These are phyloP conservation scores for Clarias platycephalus DNA, from an alignment of 2,797 vertebrate species.

Conservation along the genomic window DNA sequence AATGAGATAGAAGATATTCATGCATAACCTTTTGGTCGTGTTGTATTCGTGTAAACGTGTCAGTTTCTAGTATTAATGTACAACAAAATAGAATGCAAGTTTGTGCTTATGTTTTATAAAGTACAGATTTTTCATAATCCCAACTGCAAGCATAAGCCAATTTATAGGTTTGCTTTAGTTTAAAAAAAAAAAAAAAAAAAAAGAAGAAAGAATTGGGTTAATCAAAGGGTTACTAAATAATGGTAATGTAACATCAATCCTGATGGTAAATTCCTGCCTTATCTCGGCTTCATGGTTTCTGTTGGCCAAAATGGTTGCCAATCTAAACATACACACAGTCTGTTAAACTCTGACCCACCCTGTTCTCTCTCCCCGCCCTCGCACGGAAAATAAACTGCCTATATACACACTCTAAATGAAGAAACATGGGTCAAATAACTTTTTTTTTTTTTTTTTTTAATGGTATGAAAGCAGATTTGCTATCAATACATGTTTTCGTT, in stretches of 20 bases:
- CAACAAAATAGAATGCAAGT: no score
- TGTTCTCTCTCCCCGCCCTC: neutral
- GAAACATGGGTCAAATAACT: neutral
- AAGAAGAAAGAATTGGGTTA: neutral
- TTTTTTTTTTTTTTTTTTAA: no score
- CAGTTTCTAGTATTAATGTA: neutral
- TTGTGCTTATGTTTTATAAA: neutral
- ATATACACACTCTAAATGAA: neutral
- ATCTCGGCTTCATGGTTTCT: constrained; percentile 26
- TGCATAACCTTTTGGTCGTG: neutral
- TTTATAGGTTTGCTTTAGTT: neutral
- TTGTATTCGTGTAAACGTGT: neutral
- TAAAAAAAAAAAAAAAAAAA: neutral
- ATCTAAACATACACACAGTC: constrained; percentile 35
- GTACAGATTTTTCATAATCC: neutral
- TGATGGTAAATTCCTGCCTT: constrained; percentile 46
- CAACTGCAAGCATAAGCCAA: neutral
- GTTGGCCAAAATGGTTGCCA: constrained; percentile 14
- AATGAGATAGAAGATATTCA: neutral
- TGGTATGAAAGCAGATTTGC: neutral
- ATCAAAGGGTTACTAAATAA: no score
- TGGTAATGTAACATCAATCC: neutral
- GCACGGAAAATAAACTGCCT: neutral
- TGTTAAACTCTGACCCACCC: neutral
- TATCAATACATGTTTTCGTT: neutral